Percentiles rank a stretch among this genome's conserved stretches.
Conservation (phyloP, 2,113 vertebrate species). For the Trematocara unimaculatum region DNA sequence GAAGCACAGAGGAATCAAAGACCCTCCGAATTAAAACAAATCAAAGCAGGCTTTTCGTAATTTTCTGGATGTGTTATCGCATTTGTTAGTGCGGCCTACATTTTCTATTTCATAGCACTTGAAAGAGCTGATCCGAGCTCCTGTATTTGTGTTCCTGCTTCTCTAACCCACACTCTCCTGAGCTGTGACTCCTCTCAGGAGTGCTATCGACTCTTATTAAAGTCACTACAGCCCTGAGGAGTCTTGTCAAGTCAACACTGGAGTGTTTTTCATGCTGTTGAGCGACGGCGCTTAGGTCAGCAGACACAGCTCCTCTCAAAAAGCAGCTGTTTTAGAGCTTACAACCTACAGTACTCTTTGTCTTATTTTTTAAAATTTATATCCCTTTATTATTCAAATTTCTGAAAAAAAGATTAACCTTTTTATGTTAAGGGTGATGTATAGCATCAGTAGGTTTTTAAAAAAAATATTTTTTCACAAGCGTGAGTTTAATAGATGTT, state of each 20-base stretch:
- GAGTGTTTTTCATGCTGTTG: background rate
- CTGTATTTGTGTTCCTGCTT: background rate
- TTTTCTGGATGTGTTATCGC: background rate
- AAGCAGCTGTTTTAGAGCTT: background rate
- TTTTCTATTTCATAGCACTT: background rate
- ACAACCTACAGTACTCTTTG: background rate
- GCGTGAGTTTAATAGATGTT: background rate
- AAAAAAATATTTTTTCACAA: background rate
- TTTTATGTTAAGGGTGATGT: background rate
- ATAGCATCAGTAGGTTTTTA: background rate
- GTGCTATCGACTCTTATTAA: conserved; percentile 36
- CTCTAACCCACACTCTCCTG: background rate
- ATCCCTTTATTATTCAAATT: background rate
- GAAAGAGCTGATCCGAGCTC: background rate
- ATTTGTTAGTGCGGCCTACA: background rate
- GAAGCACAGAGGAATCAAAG: background rate
- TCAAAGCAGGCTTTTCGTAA: background rate
- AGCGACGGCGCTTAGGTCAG: background rate
- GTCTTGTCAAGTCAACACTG: conserved; percentile 56
- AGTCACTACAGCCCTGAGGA: conserved; percentile 22
- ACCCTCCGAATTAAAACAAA: background rate
- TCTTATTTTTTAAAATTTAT: background rate
- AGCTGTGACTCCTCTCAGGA: conserved; percentile 2
- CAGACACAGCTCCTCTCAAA: background rate
- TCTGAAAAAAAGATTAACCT: background rate